Percentiles rank a stretch among this genome's conserved stretches.
These are phyloP conservation scores for Ceratotherium simum DNA, from an alignment of 2,113 vertebrate genomes.

Conservation along the genomic window DNA sequence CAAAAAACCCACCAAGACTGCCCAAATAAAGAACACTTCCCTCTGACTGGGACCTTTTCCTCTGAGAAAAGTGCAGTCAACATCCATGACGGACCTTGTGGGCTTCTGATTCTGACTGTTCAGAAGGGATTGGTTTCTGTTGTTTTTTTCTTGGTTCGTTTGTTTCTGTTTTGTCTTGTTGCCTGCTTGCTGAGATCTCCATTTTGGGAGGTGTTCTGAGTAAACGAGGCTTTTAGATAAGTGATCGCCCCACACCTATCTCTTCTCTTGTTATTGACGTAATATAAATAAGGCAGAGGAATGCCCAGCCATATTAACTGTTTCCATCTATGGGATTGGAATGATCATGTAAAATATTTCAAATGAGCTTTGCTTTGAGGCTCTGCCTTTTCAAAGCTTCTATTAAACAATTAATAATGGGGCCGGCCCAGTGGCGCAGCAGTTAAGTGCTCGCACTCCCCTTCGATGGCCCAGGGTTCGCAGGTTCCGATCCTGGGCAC, in stretches of 20 bases:
- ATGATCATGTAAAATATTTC: conserved; percentile 4
- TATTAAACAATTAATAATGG: background rate
- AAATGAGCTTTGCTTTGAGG: background rate
- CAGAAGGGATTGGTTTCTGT: background rate
- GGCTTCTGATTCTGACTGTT: conserved; percentile 14
- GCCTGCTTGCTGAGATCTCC: background rate
- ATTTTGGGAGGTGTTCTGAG: background rate
- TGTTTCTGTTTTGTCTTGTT: background rate
- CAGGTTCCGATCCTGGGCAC: no score
- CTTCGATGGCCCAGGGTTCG: no score
- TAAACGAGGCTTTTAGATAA: background rate
- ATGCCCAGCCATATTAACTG: background rate
- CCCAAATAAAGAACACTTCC: background rate
- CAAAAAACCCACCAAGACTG: background rate
- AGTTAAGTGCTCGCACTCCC: no score
- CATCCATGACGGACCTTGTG: background rate
- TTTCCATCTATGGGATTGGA: background rate
- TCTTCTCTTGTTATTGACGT: background rate
- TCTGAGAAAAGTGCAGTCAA: background rate
- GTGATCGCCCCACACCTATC: background rate
- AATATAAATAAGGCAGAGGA: background rate
- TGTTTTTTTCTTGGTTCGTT: background rate
- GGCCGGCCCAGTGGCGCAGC: no score
- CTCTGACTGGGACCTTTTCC: background rate
- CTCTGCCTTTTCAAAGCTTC: background rate